Evolutionary conservation across 2,797 vertebrate genomes (phyloP), one percentile per base, ranked within the genome.

Genomic region (Cheirogaleus major): DNA sequence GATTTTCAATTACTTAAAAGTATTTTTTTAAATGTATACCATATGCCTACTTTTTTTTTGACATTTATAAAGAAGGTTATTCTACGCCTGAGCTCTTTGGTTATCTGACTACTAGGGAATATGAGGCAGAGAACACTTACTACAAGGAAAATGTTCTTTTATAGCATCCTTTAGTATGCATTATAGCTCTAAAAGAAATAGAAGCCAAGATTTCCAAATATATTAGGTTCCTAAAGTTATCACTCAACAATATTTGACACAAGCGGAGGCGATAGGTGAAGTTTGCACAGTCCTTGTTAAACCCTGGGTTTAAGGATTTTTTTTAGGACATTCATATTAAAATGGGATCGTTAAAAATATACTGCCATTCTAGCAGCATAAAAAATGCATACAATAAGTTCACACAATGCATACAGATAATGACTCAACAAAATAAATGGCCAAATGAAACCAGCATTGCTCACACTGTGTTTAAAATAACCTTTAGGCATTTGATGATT

Each of bases 381-480:
- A 96, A 91, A 96, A 96, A 87, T 93, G 79, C 69, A 82, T 80
- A 61, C 86, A 93, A 52, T 94, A 96, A 97, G 90, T 84, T 88
- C 84, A 78, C 88, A 94, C 81, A 96, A 95, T 86, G 11, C 45
- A 97, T 92, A 95, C 63, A 9, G 23, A 97, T 97, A 98, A 97
- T 43, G 65, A 92, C 75, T 95, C 67, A 96, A 97, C 72, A 97
- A 97, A 98, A 98, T 96, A 81, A 97, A 97, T 84, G 95, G 82
- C 32, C 92, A 96, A 90, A 97, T 97, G 97, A 98, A 98, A 91
- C 55, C 48, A 96, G 57, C 67, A 96, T 94, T 87, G 67, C 7
- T 98, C 93, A 97, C 79, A 81, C 65, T 94, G 72, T 95, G 72
- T 95, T 98, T 98, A 98, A 98, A 97, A 98, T 96, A 89, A 98